Evolutionary conservation across 2,797 vertebrate species (phyloP).

Genomic region (Halcyon smyrnensis): DNA sequence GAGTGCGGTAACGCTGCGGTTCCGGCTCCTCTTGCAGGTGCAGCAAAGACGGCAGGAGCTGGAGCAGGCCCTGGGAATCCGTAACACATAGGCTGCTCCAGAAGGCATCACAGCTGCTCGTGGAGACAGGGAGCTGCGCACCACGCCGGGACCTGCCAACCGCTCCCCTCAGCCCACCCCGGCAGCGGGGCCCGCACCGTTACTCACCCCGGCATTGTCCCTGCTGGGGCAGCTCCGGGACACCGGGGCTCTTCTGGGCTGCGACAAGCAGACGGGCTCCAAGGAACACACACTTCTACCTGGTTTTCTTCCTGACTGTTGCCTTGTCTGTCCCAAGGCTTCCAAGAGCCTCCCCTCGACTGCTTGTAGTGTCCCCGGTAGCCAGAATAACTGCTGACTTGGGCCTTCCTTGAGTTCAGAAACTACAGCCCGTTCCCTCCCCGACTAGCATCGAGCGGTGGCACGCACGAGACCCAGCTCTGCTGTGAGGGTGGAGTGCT

Average conservation of each 20-base stretch:
- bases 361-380: conserved; percentile 18
- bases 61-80: conserved; percentile 97
- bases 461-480: not conserved
- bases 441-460: not conserved
- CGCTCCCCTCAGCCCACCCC: conserved; percentile 63
- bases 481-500: not conserved
- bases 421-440: not conserved
- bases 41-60: conserved; percentile 97
- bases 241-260: not conserved
- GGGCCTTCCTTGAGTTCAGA: not conserved
- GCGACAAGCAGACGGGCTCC: conserved; percentile 35
- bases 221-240: conserved; percentile 22
- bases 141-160: not conserved
- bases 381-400: not conserved
- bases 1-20: not conserved
- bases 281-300: conserved; percentile 53
- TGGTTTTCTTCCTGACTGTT: conserved; percentile 60
- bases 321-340: conserved; percentile 56
- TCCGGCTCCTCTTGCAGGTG: conserved; percentile 81
- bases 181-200: not conserved
- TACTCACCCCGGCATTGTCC: not conserved
- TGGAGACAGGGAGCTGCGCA: conserved; percentile 63
- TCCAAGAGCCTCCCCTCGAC: not conserved
- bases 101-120: conserved; percentile 22
- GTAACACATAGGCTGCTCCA: conserved; percentile 89